Evolutionary conservation across 2,888 invertebrate genomes (phyloP), one percentile per base, ranked within the genome.

Genomic region (Sceliomorpha sp.): DNA sequence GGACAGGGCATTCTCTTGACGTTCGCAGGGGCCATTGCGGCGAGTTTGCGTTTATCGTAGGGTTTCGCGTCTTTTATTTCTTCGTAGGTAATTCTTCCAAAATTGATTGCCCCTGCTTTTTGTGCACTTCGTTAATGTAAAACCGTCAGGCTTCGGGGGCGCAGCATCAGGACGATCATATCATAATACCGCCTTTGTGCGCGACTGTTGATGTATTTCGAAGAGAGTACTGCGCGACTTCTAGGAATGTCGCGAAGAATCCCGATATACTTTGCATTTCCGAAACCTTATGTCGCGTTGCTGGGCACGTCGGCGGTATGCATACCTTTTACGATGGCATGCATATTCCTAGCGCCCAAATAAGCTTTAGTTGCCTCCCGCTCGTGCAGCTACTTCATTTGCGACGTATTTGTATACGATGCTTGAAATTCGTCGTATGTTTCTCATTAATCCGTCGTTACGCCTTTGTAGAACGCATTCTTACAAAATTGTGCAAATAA

Each of bases 251-350:
- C 34, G 13, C 24, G 34, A 32, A 42, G 53, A 55, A 55, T 56
- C 31, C 45, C 45, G 34, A 44, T 45, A 56, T 36, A 44, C 50
- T 50, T 44, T 60, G 42, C 29, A 40, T 59, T 45, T 48, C 42
- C 24, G 40, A 48, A 48, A 59, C 59, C 44, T 45, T 56, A 45
- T 45, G 45, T 31, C 13, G 37, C 45, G 14, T 42, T 13, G 26
- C 42, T 14, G 2, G 45, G 29, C 37, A 45, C 26, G 45, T 7
- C 15, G 45, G 6, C n/a, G 37, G 29, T 37, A 56, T 55, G 39
- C 50, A 50, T 44, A 29, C 42, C 24, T 59, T 59, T 59, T 59
- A 50, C 40, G 36, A 50, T 24, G 29, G 50, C 17, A 59, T 50
- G 36, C 59, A 59, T 59, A 50, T 50, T 59, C 36, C 42, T 37